Base-by-base conservation (phyloP, 2,888 invertebrate genomes). In the Tuberolachnus salignus region DNA sequence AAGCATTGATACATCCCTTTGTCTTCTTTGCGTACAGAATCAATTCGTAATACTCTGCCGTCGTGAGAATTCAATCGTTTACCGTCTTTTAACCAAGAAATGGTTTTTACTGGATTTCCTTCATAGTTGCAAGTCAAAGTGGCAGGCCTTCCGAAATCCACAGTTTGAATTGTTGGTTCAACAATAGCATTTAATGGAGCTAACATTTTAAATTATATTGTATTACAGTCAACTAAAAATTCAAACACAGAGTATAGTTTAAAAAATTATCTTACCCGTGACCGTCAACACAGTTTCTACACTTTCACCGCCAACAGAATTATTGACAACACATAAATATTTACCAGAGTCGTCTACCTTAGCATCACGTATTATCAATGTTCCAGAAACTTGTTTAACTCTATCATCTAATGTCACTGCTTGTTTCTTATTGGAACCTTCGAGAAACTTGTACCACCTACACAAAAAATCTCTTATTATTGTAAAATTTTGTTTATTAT, bases 1-100 rank as follows among this genome's bases (percentile, higher is more conserved):
- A 97, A 95, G 85, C 97, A 97, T 85, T 97, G 97, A 86, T 97
- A 97, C 96, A 97, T 97, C 84, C 97, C 97, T 85, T 94, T 94
- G 86, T 97, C 97, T 86, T 95, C 94, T 84, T 96, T 94, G 86
- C 94, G 92, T 0, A 97, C 95, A 1, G 94, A 92, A 84, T 94
- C 94, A 84, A 97, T 95, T 82, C 93, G 89, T 63, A 97, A 87
- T 80, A 92, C 90, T 23, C 80, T 78, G 34, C 82, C 90, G 84
- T 95, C 94, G 83, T 91, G 91, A 84, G 94, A 92, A 81, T 92
- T 92, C 84, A 97, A 89, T 80, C 91, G 91, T 86, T 92, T 92
- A 82, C 97, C 95, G 85, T 97, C 95, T 86, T 97, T 96, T 82
- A 94, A 88, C 97, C 97, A 97, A 78, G 91, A 92, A 82, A 97